Percentiles rank a stretch among this genome's conserved stretches.
phyloP scores from a whole-genome alignment of 2,888 invertebrate genomes.

The Acanthosepion lycidas region DNA sequence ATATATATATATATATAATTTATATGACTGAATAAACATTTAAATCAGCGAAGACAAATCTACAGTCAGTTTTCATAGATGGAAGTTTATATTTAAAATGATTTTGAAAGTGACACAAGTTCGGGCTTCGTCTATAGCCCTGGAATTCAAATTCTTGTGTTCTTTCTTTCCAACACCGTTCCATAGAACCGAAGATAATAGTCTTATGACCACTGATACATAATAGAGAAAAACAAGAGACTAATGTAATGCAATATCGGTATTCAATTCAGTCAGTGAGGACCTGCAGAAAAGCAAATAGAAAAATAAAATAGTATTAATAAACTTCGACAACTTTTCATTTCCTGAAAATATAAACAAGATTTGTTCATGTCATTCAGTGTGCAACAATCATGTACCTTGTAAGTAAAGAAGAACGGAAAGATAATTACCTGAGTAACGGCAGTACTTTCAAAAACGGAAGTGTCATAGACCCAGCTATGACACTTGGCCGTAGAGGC shows the following conservation, averaged over 20 bases:
- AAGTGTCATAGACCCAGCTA: slow-evolving; percentile 53
- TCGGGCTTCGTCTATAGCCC: too few relatives aligned
- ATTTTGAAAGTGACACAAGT: too few relatives aligned
- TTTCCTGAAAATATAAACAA: not conserved
- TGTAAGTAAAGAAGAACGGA: not conserved
- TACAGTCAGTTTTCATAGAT: too few relatives aligned
- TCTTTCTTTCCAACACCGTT: not conserved
- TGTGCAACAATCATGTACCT: not conserved
- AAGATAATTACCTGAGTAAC: slow-evolving; percentile 50
- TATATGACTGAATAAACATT: too few relatives aligned
- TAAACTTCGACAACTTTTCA: not conserved
- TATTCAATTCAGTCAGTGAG: not conserved
- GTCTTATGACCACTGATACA: not conserved
- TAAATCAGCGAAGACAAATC: too few relatives aligned
- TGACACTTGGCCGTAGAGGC: slow-evolving; percentile 42
- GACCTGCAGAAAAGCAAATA: not conserved
- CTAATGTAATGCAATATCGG: not conserved
- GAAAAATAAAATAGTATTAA: not conserved
- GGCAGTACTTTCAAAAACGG: slow-evolving; percentile 50
- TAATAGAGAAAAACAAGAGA: too few relatives aligned
- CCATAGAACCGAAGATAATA: not conserved
- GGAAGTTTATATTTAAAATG: too few relatives aligned
- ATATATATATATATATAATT: too few relatives aligned
- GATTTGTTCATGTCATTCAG: not conserved
- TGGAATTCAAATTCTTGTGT: too few relatives aligned